Evolutionary conservation across 1,140 invertebrate genomes (phyloP), one percentile per base, ranked within the genome.

Genomic region (Bombus terrestris): DNA sequence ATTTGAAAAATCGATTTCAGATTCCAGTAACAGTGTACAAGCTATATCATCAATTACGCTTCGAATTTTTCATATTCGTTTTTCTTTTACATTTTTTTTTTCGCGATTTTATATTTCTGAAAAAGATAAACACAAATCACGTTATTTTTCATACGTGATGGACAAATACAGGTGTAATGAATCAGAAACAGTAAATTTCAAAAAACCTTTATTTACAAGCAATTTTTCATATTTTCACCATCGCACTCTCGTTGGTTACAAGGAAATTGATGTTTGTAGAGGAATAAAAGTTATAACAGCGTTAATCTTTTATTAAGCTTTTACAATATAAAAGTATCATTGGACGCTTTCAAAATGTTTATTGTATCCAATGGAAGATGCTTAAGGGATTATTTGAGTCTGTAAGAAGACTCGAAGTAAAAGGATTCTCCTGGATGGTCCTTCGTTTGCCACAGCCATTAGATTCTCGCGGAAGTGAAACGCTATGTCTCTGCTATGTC

Each of bases 391-490:
- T 83, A 53, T 53, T 53, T 32, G 59, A 66, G 39, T 12, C 37
- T n/a, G 59, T 39, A 66, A 25, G 32, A 39, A 47, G 47, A 47
- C 15, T 47, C 47, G 47, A 53, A 53, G 62, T 13, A 22, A 59
- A 71, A 83, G 35, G 35, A 59, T 13, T n/a, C 28, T 39, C n/a
- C 37, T 32, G n/a, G 47, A 41, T 66, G 47, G 39, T 15, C 25
- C 28, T 28, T 15, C 18, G 28, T 47, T 62, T n/a, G 5, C 35
- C n/a, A 28, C 22, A 32, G 5, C 82, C 66, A 59, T 71, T 66
- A 66, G 22, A 78, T 71, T 37, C 5, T 43, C 9, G n/a, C 74
- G 37, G 43, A 88, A 83, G 82, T 57, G 85, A 76, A 35, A 74
- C 18, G 37, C 22, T 76, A 87, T 78, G 82, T 22, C 22, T 83